phyloP scores from a whole-genome alignment of 2,888 invertebrate genomes.

The Perdita meconis region DNA sequence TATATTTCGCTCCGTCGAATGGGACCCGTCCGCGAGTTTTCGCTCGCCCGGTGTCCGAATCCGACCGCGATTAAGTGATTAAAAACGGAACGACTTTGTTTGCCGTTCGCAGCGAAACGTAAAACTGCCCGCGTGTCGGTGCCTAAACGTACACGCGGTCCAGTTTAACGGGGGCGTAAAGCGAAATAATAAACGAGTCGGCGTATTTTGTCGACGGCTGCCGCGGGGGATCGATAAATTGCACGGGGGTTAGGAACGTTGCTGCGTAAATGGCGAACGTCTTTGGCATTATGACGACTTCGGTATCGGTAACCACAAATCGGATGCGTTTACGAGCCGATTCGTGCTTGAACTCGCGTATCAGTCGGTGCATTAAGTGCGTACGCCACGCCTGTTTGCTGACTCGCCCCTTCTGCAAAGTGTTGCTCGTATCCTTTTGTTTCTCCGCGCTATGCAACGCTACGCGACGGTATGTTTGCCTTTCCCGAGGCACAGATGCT shows the following conservation, averaged over 20 bases:
- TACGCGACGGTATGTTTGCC: conserved; percentile 2
- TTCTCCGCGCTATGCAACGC: not conserved
- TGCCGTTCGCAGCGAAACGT: not conserved
- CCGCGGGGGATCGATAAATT: not conserved
- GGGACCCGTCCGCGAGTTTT: not conserved
- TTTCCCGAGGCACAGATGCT: not conserved
- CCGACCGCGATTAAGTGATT: conserved; percentile 4
- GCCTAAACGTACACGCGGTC: not conserved
- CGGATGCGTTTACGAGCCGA: conserved; percentile 1
- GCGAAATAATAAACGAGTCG: conserved; percentile 3
- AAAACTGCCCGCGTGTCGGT: not conserved
- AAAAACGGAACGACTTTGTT: not conserved
- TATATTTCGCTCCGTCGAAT: not conserved
- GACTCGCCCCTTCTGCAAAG: not conserved
- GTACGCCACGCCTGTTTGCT: not conserved
- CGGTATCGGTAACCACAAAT: conserved; percentile 4
- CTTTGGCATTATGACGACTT: not conserved
- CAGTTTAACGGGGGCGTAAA: not conserved
- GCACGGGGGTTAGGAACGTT: not conserved
- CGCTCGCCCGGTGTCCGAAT: not conserved
- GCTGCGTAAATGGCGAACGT: not conserved
- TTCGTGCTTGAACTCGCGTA: conserved; percentile 6
- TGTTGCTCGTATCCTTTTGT: conserved; percentile 12
- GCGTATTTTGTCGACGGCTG: not conserved
- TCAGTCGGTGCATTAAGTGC: not conserved